A percentile compares a stretch with the other conserved stretches of the same genome.
These are phyloP conservation scores for Drosophila athabasca DNA, from an alignment of 1,140 invertebrate species.

Conservation along the genomic window DNA sequence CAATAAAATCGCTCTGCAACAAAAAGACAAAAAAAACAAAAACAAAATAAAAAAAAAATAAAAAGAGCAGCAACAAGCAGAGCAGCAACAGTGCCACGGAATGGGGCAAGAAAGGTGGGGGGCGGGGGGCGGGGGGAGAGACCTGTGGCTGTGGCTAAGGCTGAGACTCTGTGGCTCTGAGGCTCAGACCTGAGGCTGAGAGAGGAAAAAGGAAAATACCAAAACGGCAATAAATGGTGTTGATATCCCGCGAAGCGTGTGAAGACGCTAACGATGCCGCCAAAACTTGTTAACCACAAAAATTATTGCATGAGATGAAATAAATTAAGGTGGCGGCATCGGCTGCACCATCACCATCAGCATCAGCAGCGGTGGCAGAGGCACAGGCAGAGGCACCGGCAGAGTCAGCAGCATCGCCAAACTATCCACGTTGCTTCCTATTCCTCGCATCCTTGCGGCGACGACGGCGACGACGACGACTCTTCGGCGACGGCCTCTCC, in stretches of 20 bases:
- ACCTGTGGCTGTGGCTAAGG: neutral
- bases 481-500: constrained; percentile 33
- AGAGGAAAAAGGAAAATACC: constrained; percentile 72
- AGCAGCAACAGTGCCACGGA: constrained; percentile 8
- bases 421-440: constrained; percentile 73
- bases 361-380: constrained; percentile 7
- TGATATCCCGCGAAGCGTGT: constrained; percentile 83
- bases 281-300: constrained; percentile 83
- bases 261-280: constrained; percentile 83
- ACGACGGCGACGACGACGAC: constrained; percentile 30
- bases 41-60: constrained; percentile 49
- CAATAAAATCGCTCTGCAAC: constrained; percentile 70
- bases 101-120: neutral
- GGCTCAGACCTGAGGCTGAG: neutral
- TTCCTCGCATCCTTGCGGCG: constrained; percentile 77
- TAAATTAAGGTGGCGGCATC: constrained; percentile 81
- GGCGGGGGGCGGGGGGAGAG: too few species aligned
- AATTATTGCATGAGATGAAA: constrained; percentile 83
- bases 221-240: constrained; percentile 83
- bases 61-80: constrained; percentile 60
- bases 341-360: constrained; percentile 52
- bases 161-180: neutral
- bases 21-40: constrained; percentile 38
- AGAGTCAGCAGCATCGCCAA: constrained; percentile 31
- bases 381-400: constrained; percentile 13